A percentile compares a stretch with the other conserved stretches of the same genome.
Evolutionary conservation across 2,797 vertebrate genomes (phyloP).

Genomic region (Phalanger gymnotis): DNA sequence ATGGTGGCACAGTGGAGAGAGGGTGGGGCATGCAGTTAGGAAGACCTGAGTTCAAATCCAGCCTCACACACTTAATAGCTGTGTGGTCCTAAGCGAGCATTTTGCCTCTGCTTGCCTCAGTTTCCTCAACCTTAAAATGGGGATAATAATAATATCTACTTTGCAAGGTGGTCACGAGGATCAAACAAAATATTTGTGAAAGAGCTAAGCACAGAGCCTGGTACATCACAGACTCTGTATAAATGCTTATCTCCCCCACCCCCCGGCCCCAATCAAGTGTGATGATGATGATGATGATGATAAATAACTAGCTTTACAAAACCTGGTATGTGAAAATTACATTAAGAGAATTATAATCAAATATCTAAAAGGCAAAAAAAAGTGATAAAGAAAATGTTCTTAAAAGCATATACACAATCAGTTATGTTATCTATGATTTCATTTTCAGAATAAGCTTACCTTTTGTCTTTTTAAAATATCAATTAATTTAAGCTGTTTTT

Average conservation of each 20-base stretch:
- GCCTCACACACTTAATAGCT: not conserved
- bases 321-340: conserved; percentile 10
- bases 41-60: not conserved
- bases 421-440: not conserved
- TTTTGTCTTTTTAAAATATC: conserved; percentile 97
- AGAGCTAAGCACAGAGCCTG: not conserved
- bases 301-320: not conserved
- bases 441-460: conserved; percentile 82
- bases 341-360: conserved; percentile 6
- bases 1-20: not conserved
- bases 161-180: not conserved
- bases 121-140: not conserved
- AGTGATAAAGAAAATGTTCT: not conserved
- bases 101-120: not conserved
- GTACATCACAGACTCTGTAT: not conserved
- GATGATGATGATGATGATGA: not conserved
- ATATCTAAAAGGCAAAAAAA: conserved; percentile 32
- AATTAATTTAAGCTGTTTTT: conserved; percentile 96
- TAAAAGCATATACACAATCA: not conserved
- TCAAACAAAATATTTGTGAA: not conserved
- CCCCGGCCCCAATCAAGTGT: not conserved
- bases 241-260: not conserved
- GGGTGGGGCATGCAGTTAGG: not conserved
- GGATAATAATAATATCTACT: not conserved
- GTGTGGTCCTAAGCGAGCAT: not conserved